Base-by-base conservation (phyloP, 2,113 vertebrate genomes). In the Scopus umbretta region DNA sequence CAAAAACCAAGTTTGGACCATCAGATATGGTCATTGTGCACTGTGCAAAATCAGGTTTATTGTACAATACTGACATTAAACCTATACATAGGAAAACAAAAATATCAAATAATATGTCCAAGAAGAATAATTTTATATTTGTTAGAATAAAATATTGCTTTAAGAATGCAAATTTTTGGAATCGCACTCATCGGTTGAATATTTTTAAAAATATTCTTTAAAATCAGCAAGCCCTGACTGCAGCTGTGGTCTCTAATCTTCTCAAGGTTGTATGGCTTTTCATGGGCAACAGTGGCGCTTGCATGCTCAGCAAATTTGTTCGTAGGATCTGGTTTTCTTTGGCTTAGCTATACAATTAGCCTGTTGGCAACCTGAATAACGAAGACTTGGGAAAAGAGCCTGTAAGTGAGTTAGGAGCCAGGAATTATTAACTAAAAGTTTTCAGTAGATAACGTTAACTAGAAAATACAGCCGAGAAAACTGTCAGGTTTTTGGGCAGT, bases 11-110 rank as follows among this genome's bases (percentile, higher is more conserved):
- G 2, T 75, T 26, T 82, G 67, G 53, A 36, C 40, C 29, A 38
- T 29, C 34, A 73, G 40, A 59, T 53, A 7, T 4, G 16, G 36
- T 25, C 36, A 22, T 25, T 0, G 0, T 70, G 32, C 30, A 13
- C 56, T 82, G 80, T 25, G 45, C 16, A 59, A 32, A 26, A 43
- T 27, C 36, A n/a, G 29, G 14, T 49, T 74, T 79, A 5, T 47
- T 5, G 0, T 10, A 12, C 42, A 43, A 23, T 11, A 52, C 40
- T 22, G 49, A 16, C 16, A 36, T 43, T 40, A 63, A 82, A 25
- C 7, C 5, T 20, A 3, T 4, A 16, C 10, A 32, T 30, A 4
- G 79, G 34, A 16, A 63, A 38, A 55, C 67, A 6, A 25, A 75
- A 78, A 38, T 19, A 45, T 8, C 1, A 1, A 55, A 42, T 9